Evolutionary conservation across 2,113 vertebrate species (phyloP).

Genomic region (Aphelocoma coerulescens): DNA sequence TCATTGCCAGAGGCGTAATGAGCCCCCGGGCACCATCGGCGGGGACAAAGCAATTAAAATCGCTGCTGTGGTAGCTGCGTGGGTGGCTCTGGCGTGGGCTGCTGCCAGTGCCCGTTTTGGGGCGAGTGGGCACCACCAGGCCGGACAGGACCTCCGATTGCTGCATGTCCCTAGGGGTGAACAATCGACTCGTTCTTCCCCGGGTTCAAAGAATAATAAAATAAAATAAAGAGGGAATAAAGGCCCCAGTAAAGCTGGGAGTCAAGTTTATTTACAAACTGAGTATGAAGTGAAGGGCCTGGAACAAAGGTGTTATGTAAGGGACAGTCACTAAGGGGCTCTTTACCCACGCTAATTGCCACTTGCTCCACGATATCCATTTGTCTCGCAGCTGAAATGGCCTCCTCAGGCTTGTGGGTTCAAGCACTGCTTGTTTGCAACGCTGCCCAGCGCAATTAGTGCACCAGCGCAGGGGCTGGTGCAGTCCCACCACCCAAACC

Average conservation of each 20-base stretch:
- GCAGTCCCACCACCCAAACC: not conserved
- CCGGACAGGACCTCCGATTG: not conserved
- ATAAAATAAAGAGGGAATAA: not conserved
- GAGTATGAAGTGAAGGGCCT: slow-evolving; percentile 21
- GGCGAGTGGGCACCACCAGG: not conserved
- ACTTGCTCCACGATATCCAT: not conserved
- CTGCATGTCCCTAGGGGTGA: not conserved
- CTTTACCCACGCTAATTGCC: slow-evolving; percentile 43
- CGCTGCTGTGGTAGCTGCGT: not conserved
- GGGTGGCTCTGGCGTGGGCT: not conserved
- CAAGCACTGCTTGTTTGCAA: not conserved
- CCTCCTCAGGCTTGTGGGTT: not conserved
- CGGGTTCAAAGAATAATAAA: not conserved
- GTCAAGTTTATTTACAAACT: slow-evolving; percentile 56
- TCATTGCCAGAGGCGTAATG: not conserved
- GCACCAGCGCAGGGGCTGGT: fast-evolving
- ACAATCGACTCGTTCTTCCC: slow-evolving; percentile 31
- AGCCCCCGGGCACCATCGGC: not conserved
- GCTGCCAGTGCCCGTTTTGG: not conserved
- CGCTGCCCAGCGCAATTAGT: not conserved
- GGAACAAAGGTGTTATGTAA: slow-evolving; percentile 58
- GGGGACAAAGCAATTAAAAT: slow-evolving; percentile 40
- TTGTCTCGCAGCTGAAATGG: not conserved
- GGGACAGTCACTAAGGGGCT: slow-evolving; percentile 47
- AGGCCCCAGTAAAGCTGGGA: not conserved